These are phyloP conservation scores for Darevskia mixta DNA, from an alignment of 2,797 vertebrate species.

Conservation along the genomic window DNA sequence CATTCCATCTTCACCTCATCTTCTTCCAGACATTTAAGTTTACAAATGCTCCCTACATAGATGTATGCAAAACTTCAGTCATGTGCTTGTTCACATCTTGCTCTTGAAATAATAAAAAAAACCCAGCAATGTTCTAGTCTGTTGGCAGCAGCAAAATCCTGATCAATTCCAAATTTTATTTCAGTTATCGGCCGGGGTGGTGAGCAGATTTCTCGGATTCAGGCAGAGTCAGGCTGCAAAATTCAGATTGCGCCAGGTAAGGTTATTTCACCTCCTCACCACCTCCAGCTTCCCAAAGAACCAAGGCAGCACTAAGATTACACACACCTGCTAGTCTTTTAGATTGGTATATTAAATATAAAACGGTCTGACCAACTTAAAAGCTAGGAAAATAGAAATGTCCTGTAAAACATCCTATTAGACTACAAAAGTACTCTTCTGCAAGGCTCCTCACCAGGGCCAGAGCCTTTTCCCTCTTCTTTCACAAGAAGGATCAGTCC, in stretches of 20 bases:
- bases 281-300: background rate
- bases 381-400: background rate
- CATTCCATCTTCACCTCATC: background rate
- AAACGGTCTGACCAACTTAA: background rate
- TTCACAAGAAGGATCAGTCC: background rate
- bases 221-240: conserved; percentile 98
- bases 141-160: conserved; percentile 49
- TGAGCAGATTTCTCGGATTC: conserved; percentile 98
- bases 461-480: background rate
- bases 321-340: background rate
- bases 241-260: conserved; percentile 98
- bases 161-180: conserved; percentile 68
- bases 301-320: background rate
- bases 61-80: background rate
- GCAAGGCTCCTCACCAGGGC: background rate
- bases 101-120: background rate
- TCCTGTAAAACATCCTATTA: background rate
- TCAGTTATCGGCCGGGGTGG: conserved; percentile 98
- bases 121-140: conserved; percentile 39
- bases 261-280: conserved; percentile 16
- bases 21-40: background rate
- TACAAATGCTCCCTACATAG: background rate
- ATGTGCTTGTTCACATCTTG: background rate
- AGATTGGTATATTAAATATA: background rate
- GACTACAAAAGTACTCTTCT: background rate